Percentiles rank a stretch among this genome's conserved stretches.
These are phyloP conservation scores for Torymus auratus DNA, from an alignment of 2,888 invertebrate genomes.

Conservation along the genomic window DNA sequence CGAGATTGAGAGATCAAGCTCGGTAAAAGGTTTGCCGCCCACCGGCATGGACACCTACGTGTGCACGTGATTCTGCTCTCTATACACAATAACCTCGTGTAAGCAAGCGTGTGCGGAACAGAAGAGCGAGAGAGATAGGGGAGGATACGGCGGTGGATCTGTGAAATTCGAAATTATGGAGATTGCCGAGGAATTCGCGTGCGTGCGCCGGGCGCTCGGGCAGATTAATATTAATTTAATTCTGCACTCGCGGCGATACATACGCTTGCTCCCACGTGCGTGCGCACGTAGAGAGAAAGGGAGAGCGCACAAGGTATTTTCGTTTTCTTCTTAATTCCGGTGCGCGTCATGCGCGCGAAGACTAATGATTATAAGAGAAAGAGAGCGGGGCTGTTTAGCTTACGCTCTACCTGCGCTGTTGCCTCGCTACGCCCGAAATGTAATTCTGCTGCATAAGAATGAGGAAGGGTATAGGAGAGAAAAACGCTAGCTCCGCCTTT, in stretches of 20 bases:
- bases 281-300: background rate
- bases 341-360: slow-evolving; percentile 57
- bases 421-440: slow-evolving; percentile 15
- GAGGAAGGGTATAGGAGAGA: background rate
- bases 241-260: slow-evolving; percentile 71
- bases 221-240: slow-evolving; percentile 71
- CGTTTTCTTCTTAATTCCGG: slow-evolving; percentile 4
- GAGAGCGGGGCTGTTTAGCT: slow-evolving; percentile 20
- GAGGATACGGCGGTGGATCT: slow-evolving; percentile 56
- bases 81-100: background rate
- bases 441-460: slow-evolving; percentile 10
- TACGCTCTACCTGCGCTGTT: background rate
- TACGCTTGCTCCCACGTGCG: background rate
- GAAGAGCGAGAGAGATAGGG: background rate
- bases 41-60: slow-evolving; percentile 10
- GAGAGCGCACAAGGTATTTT: background rate
- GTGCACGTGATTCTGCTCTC: background rate
- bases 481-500: slow-evolving; percentile 32
- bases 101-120: too few relatives aligned
- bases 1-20: slow-evolving; percentile 51
- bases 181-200: slow-evolving; percentile 62
- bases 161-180: slow-evolving; percentile 71
- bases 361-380: slow-evolving; percentile 69
- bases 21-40: slow-evolving; percentile 20
- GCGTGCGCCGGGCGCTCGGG: background rate